Evolutionary conservation across 1,140 invertebrate species (phyloP).

Genomic region (Heliconius himera): DNA sequence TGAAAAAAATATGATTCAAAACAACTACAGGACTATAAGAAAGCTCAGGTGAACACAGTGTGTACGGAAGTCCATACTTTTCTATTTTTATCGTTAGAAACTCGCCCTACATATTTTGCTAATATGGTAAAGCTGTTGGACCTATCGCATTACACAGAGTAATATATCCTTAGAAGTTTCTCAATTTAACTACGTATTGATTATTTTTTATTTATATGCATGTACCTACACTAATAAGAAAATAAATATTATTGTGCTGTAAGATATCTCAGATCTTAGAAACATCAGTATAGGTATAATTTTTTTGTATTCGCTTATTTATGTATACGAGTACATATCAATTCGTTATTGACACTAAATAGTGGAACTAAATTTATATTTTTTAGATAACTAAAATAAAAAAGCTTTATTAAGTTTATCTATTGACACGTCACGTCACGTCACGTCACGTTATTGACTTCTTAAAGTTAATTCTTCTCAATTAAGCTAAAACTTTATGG

Average conservation of each 20-base stretch:
- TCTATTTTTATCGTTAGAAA: constrained; percentile 19
- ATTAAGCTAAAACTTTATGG: neutral
- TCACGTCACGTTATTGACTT: neutral
- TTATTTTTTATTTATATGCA: neutral
- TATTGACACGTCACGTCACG: no score
- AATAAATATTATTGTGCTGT: neutral
- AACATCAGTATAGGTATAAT: no score
- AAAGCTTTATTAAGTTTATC: neutral
- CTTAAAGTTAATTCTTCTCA: neutral
- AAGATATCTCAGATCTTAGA: neutral
- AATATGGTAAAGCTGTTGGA: constrained; percentile 22
- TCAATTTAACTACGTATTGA: neutral
- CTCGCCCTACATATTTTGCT: constrained; percentile 14
- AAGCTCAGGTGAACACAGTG: neutral
- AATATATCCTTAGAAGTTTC: neutral
- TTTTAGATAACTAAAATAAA: no score
- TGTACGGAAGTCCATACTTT: neutral
- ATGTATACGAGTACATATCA: no score
- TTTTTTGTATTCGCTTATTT: no score
- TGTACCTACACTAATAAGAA: neutral
- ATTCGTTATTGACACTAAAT: no score
- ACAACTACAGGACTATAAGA: neutral
- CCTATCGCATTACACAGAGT: constrained; percentile 13
- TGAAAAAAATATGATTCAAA: neutral
- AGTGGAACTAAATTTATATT: no score